phyloP scores from a whole-genome alignment of 2,888 invertebrate species.

The Synergus japonicus region DNA sequence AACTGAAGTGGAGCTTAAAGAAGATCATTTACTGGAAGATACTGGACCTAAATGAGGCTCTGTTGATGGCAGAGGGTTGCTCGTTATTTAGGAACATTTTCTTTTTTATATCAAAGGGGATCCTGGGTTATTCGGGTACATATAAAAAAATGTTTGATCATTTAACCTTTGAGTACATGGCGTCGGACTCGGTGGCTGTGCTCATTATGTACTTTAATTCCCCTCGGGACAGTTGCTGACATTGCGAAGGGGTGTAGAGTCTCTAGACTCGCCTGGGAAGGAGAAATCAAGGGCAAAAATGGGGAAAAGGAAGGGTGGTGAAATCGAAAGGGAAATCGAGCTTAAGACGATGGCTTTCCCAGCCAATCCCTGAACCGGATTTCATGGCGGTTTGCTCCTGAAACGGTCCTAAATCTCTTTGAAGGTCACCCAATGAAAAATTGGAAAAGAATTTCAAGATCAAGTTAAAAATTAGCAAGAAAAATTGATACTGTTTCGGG shows the following conservation, averaged over 20 bases:
- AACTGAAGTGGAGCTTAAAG: neutral
- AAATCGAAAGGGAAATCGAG: constrained; percentile 61
- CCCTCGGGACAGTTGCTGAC: constrained; percentile 41
- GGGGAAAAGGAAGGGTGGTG: constrained; percentile 46
- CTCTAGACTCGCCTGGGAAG: neutral
- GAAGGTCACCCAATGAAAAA: constrained; percentile 8
- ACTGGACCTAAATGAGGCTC: neutral
- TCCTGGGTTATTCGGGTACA: constrained; percentile 12
- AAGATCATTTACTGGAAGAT: constrained; percentile 1
- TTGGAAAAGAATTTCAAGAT: constrained; percentile 43
- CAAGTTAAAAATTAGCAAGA: neutral
- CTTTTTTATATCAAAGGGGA: constrained; percentile 12
- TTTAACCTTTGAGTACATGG: constrained; percentile 36
- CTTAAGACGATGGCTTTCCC: constrained; percentile 35
- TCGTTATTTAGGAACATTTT: constrained; percentile 26
- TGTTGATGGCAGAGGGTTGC: constrained; percentile 22
- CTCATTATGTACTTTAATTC: constrained; percentile 41
- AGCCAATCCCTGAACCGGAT: constrained; percentile 33
- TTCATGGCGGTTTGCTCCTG: constrained; percentile 18
- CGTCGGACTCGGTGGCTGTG: constrained; percentile 19
- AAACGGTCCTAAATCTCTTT: constrained; percentile 1
- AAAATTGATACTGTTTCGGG: neutral
- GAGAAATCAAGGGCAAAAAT: constrained; percentile 44
- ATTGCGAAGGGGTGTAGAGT: constrained; percentile 20
- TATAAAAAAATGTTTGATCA: constrained; percentile 36